These are phyloP conservation scores for Atrichornis clamosus DNA, from an alignment of 2,113 vertebrate species.

Conservation along the genomic window DNA sequence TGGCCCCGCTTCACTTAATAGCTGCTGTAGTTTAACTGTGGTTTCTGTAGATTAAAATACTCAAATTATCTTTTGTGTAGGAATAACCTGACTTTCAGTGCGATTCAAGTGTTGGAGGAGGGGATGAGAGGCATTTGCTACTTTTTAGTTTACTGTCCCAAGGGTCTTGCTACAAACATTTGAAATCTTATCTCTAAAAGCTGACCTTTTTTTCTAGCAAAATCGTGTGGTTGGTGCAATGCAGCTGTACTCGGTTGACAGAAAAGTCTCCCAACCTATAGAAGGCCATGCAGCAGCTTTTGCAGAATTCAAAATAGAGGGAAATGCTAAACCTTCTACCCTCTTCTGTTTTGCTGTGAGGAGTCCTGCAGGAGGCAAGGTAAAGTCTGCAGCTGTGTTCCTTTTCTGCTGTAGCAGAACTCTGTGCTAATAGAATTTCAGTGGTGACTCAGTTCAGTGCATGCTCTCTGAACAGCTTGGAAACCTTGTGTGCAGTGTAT, in stretches of 20 bases:
- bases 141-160: not conserved
- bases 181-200: not conserved
- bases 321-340: constrained; percentile 84
- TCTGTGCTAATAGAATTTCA: not conserved
- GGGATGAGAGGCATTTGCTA: not conserved
- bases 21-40: not conserved
- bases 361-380: constrained; percentile 88
- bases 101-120: not conserved
- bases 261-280: constrained; percentile 92
- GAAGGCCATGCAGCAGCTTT: constrained; percentile 93
- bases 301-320: constrained; percentile 89
- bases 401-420: not conserved
- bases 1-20: not conserved
- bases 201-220: constrained; percentile 76
- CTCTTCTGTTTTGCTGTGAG: constrained; percentile 93
- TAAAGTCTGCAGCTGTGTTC: constrained; percentile 39
- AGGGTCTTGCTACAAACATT: not conserved
- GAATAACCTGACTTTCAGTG: not conserved
- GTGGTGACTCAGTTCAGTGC: not conserved
- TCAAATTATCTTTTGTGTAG: not conserved
- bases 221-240: constrained; percentile 91
- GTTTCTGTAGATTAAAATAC: not conserved
- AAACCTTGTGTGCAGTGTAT: not conserved
- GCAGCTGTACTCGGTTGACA: constrained; percentile 92
- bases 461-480: not conserved